phyloP scores from a whole-genome alignment of 2,888 invertebrate genomes.

The Cataglyphis altisquamis region DNA sequence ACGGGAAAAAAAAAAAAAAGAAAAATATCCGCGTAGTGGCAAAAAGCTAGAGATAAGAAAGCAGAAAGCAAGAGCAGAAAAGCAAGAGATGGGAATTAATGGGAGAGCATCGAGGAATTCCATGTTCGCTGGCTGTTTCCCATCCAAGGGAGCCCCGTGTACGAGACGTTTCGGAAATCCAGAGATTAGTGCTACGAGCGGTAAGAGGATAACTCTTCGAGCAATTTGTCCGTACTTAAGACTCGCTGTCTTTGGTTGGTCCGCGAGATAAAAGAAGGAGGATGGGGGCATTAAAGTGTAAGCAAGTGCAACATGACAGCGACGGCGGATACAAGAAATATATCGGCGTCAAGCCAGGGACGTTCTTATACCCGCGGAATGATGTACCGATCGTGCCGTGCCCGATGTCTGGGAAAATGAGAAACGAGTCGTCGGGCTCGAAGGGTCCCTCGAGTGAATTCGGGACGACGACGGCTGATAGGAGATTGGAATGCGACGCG shows the following conservation, averaged over 20 bases:
- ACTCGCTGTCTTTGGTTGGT: conserved; percentile 35
- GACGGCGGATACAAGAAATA: conserved; percentile 36
- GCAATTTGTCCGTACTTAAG: conserved; percentile 63
- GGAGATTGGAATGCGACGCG: conserved; percentile 66
- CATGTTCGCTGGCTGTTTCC: conserved; percentile 51
- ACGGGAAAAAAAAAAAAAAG: neutral
- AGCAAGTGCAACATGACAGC: conserved; percentile 17
- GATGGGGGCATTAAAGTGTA: conserved; percentile 36
- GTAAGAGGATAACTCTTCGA: conserved; percentile 56
- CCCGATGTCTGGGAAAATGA: conserved; percentile 54
- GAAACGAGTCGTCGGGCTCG: conserved; percentile 6
- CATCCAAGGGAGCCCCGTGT: conserved; percentile 44
- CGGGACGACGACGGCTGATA: conserved; percentile 53
- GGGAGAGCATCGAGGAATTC: conserved; percentile 51
- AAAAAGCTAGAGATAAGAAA: conserved; percentile 38
- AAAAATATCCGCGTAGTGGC: conserved; percentile 9
- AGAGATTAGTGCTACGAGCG: conserved; percentile 58
- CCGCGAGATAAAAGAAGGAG: conserved; percentile 58
- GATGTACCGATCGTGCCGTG: conserved; percentile 36
- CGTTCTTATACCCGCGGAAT: conserved; percentile 18
- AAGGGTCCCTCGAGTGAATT: conserved; percentile 58
- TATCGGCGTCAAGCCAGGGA: conserved; percentile 33
- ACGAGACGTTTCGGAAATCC: conserved; percentile 59
- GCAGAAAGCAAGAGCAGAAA: conserved; percentile 34
- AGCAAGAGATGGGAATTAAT: conserved; percentile 50